Percentiles rank a stretch among this genome's conserved stretches.
Evolutionary conservation across 1,140 invertebrate genomes (phyloP).

Genomic region (Drosophila pectinifera): DNA sequence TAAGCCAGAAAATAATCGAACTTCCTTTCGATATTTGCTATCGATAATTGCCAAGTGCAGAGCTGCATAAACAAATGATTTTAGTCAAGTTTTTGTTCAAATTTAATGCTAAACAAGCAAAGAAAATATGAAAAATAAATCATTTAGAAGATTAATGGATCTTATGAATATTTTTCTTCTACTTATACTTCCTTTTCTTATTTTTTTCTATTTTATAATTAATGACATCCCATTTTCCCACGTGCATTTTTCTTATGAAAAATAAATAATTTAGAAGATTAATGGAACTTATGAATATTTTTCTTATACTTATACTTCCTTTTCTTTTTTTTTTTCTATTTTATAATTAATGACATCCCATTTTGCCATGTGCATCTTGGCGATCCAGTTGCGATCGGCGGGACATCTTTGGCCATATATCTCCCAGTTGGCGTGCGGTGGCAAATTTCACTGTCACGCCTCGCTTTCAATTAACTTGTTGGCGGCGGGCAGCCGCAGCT

Average conservation of each 20-base stretch:
- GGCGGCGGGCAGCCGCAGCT: slow-evolving; percentile 63
- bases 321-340: not conserved
- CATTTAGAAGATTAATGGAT: too few relatives aligned
- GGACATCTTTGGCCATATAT: slow-evolving; percentile 35
- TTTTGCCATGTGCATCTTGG: not conserved
- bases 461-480: slow-evolving; percentile 82
- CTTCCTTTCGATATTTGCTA: too few relatives aligned
- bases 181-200: not conserved
- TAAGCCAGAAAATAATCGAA: too few relatives aligned
- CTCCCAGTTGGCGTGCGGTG: slow-evolving; percentile 56
- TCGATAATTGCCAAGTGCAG: too few relatives aligned
- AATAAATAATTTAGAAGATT: too few relatives aligned
- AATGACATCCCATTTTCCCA: not conserved
- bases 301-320: too few relatives aligned
- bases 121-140: too few relatives aligned
- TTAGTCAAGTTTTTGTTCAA: too few relatives aligned
- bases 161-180: too few relatives aligned
- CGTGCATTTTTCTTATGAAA: not conserved
- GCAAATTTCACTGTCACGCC: slow-evolving; percentile 82
- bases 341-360: not conserved
- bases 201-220: not conserved
- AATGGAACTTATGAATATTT: too few relatives aligned
- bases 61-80: too few relatives aligned
- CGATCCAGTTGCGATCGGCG: slow-evolving; percentile 41
- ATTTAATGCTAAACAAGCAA: too few relatives aligned